Conservation (phyloP, 1,140 invertebrate genomes). For the Pachypeltis micranthus region DNA sequence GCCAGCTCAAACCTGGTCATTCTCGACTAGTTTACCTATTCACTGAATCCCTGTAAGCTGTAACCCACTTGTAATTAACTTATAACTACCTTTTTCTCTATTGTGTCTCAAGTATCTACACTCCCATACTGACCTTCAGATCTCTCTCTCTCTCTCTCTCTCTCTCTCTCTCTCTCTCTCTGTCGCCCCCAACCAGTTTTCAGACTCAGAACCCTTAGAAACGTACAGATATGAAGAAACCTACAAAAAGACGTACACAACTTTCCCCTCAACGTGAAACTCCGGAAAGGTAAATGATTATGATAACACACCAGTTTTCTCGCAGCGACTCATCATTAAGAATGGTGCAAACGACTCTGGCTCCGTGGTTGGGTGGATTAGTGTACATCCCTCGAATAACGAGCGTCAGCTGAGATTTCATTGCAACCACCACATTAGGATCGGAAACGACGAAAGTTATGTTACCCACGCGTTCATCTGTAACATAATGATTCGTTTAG, state of each 20-base stretch:
- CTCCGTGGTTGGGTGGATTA: constrained; percentile 81
- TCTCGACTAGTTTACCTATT: too few relatives aligned
- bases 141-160: too few relatives aligned
- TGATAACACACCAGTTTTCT: constrained; percentile 60
- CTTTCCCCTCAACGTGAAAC: too few relatives aligned
- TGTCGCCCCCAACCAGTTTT: too few relatives aligned
- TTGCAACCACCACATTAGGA: constrained; percentile 42
- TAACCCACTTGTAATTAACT: too few relatives aligned
- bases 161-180: too few relatives aligned
- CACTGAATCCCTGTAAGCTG: too few relatives aligned
- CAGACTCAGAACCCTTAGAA: neutral
- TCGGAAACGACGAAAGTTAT: constrained; percentile 65
- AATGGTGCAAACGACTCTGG: constrained; percentile 75
- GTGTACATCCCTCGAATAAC: constrained; percentile 77
- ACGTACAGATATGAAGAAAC: neutral
- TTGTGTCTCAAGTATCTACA: too few relatives aligned
- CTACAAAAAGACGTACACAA: neutral
- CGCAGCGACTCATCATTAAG: constrained; percentile 64
- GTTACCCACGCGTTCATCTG: constrained; percentile 89
- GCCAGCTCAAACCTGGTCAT: too few relatives aligned
- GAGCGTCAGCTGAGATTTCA: constrained; percentile 80
- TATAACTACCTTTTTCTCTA: too few relatives aligned
- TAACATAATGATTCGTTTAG: constrained; percentile 19
- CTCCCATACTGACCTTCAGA: too few relatives aligned
- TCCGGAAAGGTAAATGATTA: too few relatives aligned